Base-by-base conservation (phyloP, 2,113 vertebrate genomes). In the Raja brachyura region DNA sequence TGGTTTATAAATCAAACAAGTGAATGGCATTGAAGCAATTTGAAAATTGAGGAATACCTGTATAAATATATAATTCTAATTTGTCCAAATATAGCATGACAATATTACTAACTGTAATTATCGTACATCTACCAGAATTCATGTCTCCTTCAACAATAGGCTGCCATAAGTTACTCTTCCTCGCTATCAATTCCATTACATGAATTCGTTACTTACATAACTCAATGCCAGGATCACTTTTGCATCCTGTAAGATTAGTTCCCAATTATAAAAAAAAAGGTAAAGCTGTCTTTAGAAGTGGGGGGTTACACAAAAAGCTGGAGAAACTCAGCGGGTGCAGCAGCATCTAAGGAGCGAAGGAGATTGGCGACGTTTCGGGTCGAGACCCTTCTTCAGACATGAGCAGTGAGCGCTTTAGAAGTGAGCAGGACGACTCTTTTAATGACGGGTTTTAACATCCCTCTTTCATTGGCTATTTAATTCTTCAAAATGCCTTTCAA, bases 211-310 rank as follows among this genome's bases (percentile, higher is more conserved):
- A 83, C 20, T 3, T 83, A 56, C 54, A n/a, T 61, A 61, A 61
- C 56, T 86, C 28, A 86, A n/a, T 28, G 81, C 25, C n/a, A n/a
- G n/a, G n/a, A n/a, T n/a, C 48, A 83, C 76, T 78, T 78, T 78
- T 78, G 31, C 76, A 81, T 54, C 5, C 6, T 11, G 28, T 22
- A 0, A 85, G 56, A 14, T 85, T 11, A 56, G 25, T 85, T 85
- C 20, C 22, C 54, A n/a, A 9, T 13, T 54, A 85, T 28, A 25
- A 85, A 25, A 85, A 85, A 25, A 85, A 28, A 25, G 0, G 25
- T 13, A 25, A 13, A 85, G 0, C 81, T 61, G 54, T 28, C 81
- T 61, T 56, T 28, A 28, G n/a, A n/a, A n/a, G n/a, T n/a, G n/a
- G n/a, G n/a, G n/a, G n/a, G n/a, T n/a, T n/a, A n/a, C n/a, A n/a